These are phyloP conservation scores for Conistra vaccinii DNA, from an alignment of 2,888 invertebrate genomes.

Conservation along the genomic window DNA sequence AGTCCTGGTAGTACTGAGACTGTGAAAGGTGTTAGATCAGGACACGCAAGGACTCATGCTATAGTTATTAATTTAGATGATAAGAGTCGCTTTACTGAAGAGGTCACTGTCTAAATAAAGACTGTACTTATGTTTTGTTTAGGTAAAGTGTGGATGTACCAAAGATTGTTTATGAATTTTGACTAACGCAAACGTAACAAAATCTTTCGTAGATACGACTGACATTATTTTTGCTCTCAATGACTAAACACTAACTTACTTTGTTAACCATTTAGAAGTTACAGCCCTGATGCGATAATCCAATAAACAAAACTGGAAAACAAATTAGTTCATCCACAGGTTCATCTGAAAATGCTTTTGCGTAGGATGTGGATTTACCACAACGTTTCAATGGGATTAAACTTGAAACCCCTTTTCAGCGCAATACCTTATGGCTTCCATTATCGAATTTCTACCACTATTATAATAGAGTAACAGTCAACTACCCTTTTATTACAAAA, in stretches of 20 bases:
- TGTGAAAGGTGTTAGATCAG: slow-evolving; percentile 88
- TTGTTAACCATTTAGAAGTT: background rate
- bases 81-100: slow-evolving; percentile 95
- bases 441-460: slow-evolving; percentile 37
- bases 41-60: slow-evolving; percentile 94
- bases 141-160: slow-evolving; percentile 46
- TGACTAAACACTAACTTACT: background rate
- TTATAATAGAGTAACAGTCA: slow-evolving; percentile 18
- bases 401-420: slow-evolving; percentile 22
- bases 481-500: background rate
- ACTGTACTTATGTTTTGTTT: slow-evolving; percentile 77
- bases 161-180: slow-evolving; percentile 13
- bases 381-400: slow-evolving; percentile 40
- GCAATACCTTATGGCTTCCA: slow-evolving; percentile 10
- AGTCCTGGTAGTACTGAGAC: slow-evolving; percentile 84
- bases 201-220: background rate
- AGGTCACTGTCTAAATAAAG: slow-evolving; percentile 93
- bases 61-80: slow-evolving; percentile 95
- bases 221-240: background rate
- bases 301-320: slow-evolving; percentile 1
- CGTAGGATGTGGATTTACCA: slow-evolving; percentile 37
- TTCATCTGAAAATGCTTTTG: slow-evolving; percentile 27
- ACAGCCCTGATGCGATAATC: background rate
- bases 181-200: background rate
- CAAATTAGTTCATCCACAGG: background rate